Percentiles rank a stretch among this genome's conserved stretches.
phyloP scores from a whole-genome alignment of 2,888 invertebrate species.

The Macaria liturata region DNA sequence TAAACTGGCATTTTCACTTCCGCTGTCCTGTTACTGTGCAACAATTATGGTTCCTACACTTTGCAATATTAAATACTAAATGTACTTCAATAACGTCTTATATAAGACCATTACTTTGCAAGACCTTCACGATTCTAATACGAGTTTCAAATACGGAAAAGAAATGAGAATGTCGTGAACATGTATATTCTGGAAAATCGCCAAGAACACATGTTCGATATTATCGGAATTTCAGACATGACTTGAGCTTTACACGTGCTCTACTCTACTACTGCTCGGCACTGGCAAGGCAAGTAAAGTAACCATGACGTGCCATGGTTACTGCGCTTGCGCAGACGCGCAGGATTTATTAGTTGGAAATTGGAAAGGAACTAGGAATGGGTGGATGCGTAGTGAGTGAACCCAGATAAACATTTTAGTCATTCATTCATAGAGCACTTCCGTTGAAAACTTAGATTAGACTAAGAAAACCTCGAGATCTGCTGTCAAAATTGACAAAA shows the following conservation, averaged over 20 bases:
- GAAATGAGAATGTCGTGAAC: constrained; percentile 32
- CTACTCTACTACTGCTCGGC: background rate
- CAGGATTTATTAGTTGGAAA: too few species aligned
- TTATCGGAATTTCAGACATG: background rate
- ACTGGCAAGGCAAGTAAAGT: too few species aligned
- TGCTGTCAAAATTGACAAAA: too few species aligned
- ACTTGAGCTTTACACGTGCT: background rate
- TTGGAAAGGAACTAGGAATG: too few species aligned
- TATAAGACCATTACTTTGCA: constrained; percentile 41
- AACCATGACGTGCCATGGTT: too few species aligned
- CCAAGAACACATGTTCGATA: constrained; percentile 31
- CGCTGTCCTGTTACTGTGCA: background rate
- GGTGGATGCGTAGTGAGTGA: too few species aligned
- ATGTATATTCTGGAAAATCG: constrained; percentile 44
- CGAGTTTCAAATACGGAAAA: constrained; percentile 24
- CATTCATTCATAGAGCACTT: too few species aligned
- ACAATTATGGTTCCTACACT: too few species aligned
- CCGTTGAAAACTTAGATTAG: too few species aligned
- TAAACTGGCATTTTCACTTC: constrained; percentile 53
- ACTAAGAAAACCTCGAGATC: too few species aligned
- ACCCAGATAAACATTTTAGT: too few species aligned
- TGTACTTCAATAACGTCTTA: constrained; percentile 26
- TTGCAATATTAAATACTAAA: background rate
- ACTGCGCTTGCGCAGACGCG: background rate
- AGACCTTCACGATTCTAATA: constrained; percentile 29